Evolutionary conservation across 2,797 vertebrate species (phyloP).

Genomic region (Lophius americanus): DNA sequence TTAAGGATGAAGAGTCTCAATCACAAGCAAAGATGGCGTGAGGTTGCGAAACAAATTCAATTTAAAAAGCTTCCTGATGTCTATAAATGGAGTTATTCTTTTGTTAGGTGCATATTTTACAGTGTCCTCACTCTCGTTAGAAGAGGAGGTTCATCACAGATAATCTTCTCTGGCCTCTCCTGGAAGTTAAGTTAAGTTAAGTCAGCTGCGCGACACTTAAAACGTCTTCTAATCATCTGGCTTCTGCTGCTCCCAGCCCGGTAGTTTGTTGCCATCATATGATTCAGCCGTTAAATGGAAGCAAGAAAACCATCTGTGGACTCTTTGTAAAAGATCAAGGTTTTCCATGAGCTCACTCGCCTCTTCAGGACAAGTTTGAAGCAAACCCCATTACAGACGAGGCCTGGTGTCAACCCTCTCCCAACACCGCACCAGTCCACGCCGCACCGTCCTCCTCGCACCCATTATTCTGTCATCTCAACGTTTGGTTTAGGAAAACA

Average conservation of each 20-base stretch:
- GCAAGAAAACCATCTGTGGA: constrained; percentile 51
- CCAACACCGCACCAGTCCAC: constrained; percentile 26
- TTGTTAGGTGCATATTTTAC: no score
- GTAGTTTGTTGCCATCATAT: constrained; percentile 57
- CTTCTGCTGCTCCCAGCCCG: constrained; percentile 48
- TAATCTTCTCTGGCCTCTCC: constrained; percentile 33
- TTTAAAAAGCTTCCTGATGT: no score
- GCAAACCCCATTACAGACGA: constrained; percentile 40
- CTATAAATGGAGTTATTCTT: no score
- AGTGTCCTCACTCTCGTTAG: no score
- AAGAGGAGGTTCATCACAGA: no score
- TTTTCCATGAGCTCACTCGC: constrained; percentile 75
- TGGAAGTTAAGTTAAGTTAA: constrained; percentile 39
- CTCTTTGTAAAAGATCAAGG: constrained; percentile 61
- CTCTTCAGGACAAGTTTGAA: constrained; percentile 55
- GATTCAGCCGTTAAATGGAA: constrained; percentile 59
- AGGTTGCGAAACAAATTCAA: no score
- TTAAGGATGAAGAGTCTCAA: no score
- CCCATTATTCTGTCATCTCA: constrained; percentile 21
- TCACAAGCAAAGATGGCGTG: no score
- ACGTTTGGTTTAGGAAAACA: constrained; percentile 15
- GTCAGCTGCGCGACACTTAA: constrained; percentile 32
- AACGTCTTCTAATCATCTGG: constrained; percentile 56
- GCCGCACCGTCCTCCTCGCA: constrained; percentile 21
- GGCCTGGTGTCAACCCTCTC: constrained; percentile 35